Conservation (phyloP, 2,797 vertebrate genomes). For the Brotogeris chrysoptera region DNA sequence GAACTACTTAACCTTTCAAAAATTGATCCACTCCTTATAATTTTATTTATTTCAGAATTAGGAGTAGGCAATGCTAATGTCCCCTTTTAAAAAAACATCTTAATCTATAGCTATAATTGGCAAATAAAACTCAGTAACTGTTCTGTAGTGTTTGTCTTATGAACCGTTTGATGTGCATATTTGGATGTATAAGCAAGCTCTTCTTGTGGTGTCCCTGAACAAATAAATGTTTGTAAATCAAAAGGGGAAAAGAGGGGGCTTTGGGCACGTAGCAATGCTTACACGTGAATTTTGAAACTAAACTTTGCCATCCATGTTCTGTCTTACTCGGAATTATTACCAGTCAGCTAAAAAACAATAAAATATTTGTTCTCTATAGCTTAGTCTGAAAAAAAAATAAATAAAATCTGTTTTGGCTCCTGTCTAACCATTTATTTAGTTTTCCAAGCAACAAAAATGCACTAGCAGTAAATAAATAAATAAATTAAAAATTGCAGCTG, state of each 20-base stretch:
- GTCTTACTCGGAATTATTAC: background rate
- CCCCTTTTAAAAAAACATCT: background rate
- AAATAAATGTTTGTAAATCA: background rate
- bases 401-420: background rate
- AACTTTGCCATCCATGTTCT: background rate
- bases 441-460: background rate
- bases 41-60: conserved; percentile 14
- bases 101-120: background rate
- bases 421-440: background rate
- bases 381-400: background rate
- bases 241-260: background rate
- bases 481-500: background rate
- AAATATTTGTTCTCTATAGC: background rate
- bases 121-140: background rate
- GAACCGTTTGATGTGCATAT: background rate
- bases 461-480: background rate
- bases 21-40: background rate
- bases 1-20: conserved; percentile 16
- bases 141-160: background rate
- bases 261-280: background rate
- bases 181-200: background rate
- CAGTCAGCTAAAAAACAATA: background rate
- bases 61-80: background rate
- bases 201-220: background rate
- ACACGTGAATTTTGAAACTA: background rate